Evolutionary conservation across 2,113 vertebrate genomes (phyloP), one percentile per base, ranked within the genome.

Genomic region (Pituophis catenifer): DNA sequence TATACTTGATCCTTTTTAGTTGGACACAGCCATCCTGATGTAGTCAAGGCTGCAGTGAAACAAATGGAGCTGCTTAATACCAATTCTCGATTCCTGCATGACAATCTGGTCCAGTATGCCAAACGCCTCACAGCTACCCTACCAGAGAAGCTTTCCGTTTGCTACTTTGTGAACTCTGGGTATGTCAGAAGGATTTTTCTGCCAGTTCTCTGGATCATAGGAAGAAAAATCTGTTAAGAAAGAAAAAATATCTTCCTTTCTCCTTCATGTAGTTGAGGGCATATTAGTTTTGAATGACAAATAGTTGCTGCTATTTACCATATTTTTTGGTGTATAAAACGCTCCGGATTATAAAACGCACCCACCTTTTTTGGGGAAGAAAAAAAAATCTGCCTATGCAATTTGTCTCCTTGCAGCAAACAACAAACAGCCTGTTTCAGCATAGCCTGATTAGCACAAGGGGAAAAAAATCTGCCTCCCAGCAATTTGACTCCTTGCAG

Each of bases 101-200:
- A 99, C 98, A 99, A 98, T 97, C 98, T 99, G 0, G 99, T 99
- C 0, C 97, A 98, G 88, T 99, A 99, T 0, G 99, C 99, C 0
- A 98, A 98, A 93, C 98, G 97, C 38, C 98, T 99, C 15, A 98
- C 98, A 23, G 98, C 98, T 48, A 99, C 98, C 0, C 97, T 99
- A 70, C 99, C 99, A 0, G 97, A 98, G 91, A 97, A 97, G 88
- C 99, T 99, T 62, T 98, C 98, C 0, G 98, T 99, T 89, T 99
- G 99, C 98, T 99, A 99, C 96, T 99, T 99, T 92, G 99, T 99
- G 89, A 99, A 99, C 95, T 99, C 99, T 0, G 99, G 99, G 99
- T 99, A 98, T 0, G 98, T 97, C 50, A 93, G 44, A 58, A 11
- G 50, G 7, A 0, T 8, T 54, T 86, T 92, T 23, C 2, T 75